Conservation (phyloP, 2,113 vertebrate species). For the Pituophis catenifer region DNA sequence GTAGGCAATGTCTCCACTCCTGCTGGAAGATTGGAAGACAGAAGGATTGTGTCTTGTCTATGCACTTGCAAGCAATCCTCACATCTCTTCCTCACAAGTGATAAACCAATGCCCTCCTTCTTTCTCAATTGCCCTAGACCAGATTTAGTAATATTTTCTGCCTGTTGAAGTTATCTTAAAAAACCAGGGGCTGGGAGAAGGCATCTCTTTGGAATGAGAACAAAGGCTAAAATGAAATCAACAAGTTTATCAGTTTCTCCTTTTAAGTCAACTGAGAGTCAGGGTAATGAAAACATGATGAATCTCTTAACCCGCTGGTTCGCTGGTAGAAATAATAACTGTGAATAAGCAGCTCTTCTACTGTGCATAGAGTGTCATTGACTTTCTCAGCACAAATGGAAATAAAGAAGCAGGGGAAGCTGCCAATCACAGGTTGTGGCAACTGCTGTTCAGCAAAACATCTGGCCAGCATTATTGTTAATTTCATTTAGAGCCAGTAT, state of each 20-base stretch:
- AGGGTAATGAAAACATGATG: neutral
- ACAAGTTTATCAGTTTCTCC: neutral
- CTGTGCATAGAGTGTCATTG: neutral
- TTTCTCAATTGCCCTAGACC: neutral
- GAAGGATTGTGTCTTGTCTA: neutral
- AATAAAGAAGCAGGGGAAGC: neutral
- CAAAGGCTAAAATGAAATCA: neutral
- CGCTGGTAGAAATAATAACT: neutral
- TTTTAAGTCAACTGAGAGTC: neutral
- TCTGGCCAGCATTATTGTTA: neutral
- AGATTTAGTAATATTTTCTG: neutral
- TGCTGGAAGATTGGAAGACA: neutral
- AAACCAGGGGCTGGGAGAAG: neutral
- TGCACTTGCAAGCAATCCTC: neutral
- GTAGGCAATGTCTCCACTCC: neutral
- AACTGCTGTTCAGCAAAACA: neutral
- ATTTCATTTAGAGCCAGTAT: neutral
- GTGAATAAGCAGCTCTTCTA: neutral
- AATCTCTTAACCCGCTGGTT: neutral
- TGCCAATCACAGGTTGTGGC: neutral
- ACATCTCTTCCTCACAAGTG: neutral
- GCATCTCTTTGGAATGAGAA: neutral
- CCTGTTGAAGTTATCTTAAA: neutral
- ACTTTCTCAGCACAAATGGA: neutral
- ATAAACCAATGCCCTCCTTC: neutral